A percentile compares a stretch with the other conserved stretches of the same genome.
These are phyloP conservation scores for Schizothorax lantsangensis DNA, from an alignment of 2,797 vertebrate species.

Conservation along the genomic window DNA sequence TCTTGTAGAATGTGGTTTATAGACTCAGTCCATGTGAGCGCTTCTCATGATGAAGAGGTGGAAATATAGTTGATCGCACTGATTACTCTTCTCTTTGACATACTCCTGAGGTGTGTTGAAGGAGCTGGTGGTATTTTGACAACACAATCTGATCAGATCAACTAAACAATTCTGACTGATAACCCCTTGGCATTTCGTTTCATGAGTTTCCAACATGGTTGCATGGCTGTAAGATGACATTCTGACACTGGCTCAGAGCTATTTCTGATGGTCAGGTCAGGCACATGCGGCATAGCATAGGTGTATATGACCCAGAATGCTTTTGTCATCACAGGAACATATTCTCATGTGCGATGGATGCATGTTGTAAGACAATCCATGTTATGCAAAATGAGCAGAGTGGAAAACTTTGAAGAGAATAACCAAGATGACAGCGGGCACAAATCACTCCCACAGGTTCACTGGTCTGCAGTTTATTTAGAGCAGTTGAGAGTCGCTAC, in stretches of 20 bases:
- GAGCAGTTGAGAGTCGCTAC: not conserved
- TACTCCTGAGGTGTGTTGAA: not conserved
- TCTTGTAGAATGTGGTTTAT: not conserved
- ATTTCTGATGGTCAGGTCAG: slow-evolving; percentile 13
- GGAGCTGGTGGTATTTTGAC: not conserved
- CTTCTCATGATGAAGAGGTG: not conserved
- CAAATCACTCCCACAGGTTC: slow-evolving; percentile 10
- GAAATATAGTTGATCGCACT: not conserved
- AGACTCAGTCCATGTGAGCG: not conserved
- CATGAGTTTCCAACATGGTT: not conserved
- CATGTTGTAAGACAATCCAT: slow-evolving; percentile 24
- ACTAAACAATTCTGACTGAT: not conserved
- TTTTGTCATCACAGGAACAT: slow-evolving; percentile 12
- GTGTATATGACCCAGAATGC: slow-evolving; percentile 14
- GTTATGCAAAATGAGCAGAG: slow-evolving; percentile 28
- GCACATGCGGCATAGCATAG: slow-evolving; percentile 1
- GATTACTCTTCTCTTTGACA: not conserved
- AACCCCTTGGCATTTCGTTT: slow-evolving; percentile 5
- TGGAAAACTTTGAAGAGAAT: slow-evolving; percentile 27
- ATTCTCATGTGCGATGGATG: slow-evolving; percentile 10
- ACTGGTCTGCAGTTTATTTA: not conserved
- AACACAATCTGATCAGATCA: not conserved
- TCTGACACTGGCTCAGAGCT: slow-evolving; percentile 1
- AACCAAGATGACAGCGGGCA: slow-evolving; percentile 1
- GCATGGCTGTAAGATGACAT: slow-evolving; percentile 12